phyloP scores from a whole-genome alignment of 2,888 invertebrate species.

The Caenorhabditis virilis region DNA sequence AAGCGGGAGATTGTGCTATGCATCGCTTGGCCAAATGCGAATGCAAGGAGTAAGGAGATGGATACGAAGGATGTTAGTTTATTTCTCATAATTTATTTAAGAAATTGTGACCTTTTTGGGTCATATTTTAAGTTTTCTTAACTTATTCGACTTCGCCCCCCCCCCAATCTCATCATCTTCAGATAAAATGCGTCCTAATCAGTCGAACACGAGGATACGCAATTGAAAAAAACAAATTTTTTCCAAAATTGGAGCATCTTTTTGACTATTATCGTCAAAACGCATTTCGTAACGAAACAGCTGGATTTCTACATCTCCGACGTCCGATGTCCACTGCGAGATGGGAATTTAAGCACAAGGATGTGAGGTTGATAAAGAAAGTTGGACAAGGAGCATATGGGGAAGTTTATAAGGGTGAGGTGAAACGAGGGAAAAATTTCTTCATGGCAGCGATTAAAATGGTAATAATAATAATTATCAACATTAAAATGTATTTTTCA shows the following conservation, averaged over 20 bases:
- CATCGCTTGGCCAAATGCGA: slow-evolving; percentile 36
- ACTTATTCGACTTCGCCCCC: too few relatives aligned
- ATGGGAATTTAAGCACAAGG: slow-evolving; percentile 32
- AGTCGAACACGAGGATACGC: slow-evolving; percentile 8
- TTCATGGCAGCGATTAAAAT: slow-evolving; percentile 33
- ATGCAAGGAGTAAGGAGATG: too few relatives aligned
- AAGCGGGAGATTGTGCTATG: slow-evolving; percentile 20
- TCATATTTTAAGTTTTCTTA: too few relatives aligned
- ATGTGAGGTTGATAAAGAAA: slow-evolving; percentile 24
- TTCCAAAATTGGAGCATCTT: slow-evolving; percentile 9
- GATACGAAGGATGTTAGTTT: background rate
- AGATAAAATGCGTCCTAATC: slow-evolving; percentile 15
- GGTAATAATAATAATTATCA: background rate
- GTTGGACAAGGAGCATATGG: slow-evolving; percentile 39
- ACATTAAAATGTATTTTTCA: background rate
- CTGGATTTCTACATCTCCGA: background rate
- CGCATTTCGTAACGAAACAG: slow-evolving; percentile 5
- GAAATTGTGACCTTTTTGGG: too few relatives aligned
- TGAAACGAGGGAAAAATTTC: slow-evolving; percentile 18
- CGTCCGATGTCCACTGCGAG: slow-evolving; percentile 6
- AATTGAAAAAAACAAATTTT: slow-evolving; percentile 5
- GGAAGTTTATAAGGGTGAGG: slow-evolving; percentile 33
- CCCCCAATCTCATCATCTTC: too few relatives aligned
- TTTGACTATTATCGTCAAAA: slow-evolving; percentile 7
- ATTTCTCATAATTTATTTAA: background rate